Conservation (phyloP, 35 echinoderm and acorn worm genomes). For the Ptychodera flava region DNA sequence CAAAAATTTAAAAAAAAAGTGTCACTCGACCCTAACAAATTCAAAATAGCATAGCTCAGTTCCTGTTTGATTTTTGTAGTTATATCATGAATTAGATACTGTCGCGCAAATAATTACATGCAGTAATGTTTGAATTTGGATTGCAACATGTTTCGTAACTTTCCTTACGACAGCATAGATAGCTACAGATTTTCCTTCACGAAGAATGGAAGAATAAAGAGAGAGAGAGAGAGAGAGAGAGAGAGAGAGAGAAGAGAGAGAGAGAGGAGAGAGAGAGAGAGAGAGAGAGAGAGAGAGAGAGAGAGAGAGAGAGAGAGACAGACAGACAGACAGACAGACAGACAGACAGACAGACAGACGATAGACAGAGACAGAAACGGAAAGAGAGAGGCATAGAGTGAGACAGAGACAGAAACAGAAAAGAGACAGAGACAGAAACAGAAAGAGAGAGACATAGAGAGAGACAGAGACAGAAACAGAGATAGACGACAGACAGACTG, state of each 20-base stretch:
- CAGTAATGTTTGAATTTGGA: no score
- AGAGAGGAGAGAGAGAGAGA: background rate
- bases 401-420: conserved; percentile 6
- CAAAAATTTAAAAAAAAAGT: no score
- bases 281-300: background rate
- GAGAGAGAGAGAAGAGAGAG: background rate
- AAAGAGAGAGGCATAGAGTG: background rate
- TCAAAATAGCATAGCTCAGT: no score
- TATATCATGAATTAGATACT: no score
- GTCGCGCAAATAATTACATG: no score
- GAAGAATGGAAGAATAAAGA: conserved; percentile 9
- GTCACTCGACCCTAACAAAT: no score
- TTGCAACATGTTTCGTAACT: no score
- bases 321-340: background rate
- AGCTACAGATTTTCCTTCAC: no score
- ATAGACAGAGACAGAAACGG: background rate
- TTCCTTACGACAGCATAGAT: no score
- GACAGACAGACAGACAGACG: background rate
- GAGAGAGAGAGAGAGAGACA: background rate
- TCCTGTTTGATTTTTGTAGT: no score
- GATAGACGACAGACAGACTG: background rate
- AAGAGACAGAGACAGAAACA: background rate
- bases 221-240: background rate
- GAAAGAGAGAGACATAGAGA: background rate
- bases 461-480: no score